A percentile compares a stretch with the other conserved stretches of the same genome.
Evolutionary conservation across 2,888 invertebrate species (phyloP).

Genomic region (Drosophila mimetica): DNA sequence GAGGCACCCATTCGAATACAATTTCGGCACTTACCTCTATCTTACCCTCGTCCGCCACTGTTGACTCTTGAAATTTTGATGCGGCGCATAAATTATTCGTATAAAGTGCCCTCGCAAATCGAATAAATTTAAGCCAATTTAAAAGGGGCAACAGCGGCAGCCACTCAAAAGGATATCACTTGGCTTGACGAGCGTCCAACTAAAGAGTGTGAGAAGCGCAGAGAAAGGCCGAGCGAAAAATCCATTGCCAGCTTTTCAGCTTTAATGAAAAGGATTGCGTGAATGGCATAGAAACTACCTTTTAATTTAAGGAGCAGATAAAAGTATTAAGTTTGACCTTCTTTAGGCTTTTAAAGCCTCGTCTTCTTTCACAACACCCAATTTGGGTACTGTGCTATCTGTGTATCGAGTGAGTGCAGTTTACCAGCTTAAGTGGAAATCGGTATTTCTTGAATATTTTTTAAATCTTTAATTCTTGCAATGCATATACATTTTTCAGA

Average conservation of each 20-base stretch:
- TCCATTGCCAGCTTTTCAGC: constrained; percentile 12
- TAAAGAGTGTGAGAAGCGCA: constrained; percentile 12
- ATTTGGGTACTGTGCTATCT: no score
- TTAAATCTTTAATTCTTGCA: background rate
- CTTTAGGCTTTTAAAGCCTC: background rate
- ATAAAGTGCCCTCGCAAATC: constrained; percentile 57
- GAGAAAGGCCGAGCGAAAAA: background rate
- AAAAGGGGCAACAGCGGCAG: constrained; percentile 36
- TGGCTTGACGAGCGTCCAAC: background rate
- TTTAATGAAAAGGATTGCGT: constrained; percentile 2
- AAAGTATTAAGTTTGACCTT: background rate
- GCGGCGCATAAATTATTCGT: constrained; percentile 68
- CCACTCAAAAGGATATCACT: constrained; percentile 33
- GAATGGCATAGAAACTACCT: background rate
- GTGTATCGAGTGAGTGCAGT: no score
- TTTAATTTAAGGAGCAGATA: background rate
- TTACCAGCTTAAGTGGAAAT: no score
- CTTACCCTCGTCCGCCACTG: constrained; percentile 7
- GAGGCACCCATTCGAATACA: constrained; percentile 35
- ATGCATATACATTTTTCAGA: background rate
- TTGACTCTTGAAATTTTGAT: constrained; percentile 65
- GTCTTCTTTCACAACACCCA: no score
- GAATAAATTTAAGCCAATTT: constrained; percentile 76
- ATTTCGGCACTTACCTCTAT: constrained; percentile 40
- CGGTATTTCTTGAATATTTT: background rate